Evolutionary conservation across 2,797 vertebrate genomes (phyloP).

Genomic region (Muscicapa striata): DNA sequence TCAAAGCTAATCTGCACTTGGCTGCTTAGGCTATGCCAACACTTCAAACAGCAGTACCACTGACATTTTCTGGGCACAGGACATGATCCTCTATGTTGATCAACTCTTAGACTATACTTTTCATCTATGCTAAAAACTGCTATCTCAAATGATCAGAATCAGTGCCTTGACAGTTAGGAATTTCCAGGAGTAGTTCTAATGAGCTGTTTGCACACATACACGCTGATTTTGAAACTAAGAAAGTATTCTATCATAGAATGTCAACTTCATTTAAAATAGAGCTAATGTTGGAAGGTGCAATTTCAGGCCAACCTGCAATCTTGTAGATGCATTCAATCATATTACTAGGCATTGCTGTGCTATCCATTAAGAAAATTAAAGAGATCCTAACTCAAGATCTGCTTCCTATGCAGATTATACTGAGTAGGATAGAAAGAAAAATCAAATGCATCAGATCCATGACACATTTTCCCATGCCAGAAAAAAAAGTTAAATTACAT

Average conservation of each 20-base stretch:
- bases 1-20: not conserved
- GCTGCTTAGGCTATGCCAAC: not conserved
- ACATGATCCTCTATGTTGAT: not conserved
- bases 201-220: not conserved
- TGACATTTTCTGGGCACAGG: not conserved
- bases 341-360: not conserved
- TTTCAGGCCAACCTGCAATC: not conserved
- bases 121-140: not conserved
- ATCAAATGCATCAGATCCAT: not conserved
- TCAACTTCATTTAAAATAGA: rapidly evolving
- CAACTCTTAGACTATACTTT: not conserved
- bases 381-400: not conserved
- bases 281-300: not conserved
- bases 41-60: not conserved
- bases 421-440: not conserved
- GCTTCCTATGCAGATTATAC: not conserved
- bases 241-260: not conserved
- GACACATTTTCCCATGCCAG: not conserved
- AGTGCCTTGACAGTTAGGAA: not conserved
- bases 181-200: not conserved
- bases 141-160: not conserved
- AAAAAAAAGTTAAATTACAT: not conserved
- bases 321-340: not conserved
- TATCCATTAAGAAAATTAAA: not conserved
- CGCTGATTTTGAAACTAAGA: not conserved